phyloP scores from a whole-genome alignment of 2,113 vertebrate genomes.

The Melanotaenia duboulayi region DNA sequence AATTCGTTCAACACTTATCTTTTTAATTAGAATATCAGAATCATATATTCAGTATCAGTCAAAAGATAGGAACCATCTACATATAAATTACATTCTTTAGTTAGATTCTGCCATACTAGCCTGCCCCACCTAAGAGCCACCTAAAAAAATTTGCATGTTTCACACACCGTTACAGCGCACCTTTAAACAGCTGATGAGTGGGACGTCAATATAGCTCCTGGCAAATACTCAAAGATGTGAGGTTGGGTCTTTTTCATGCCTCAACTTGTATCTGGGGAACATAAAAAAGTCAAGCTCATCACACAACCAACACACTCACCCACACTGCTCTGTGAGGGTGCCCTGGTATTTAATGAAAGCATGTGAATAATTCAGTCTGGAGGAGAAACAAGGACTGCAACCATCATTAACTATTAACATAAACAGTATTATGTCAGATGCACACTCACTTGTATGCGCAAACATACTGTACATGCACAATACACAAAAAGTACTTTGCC shows the following conservation, averaged over 20 bases:
- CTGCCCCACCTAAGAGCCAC: neutral
- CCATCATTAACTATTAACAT: constrained; percentile 76
- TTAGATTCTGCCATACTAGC: too few relatives aligned
- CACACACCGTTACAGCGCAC: too few relatives aligned
- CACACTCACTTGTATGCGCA: constrained; percentile 21
- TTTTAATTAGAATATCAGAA: too few relatives aligned
- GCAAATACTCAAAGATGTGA: neutral
- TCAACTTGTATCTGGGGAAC: constrained; percentile 46
- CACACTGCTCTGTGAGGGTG: constrained; percentile 26
- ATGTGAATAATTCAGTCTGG: constrained; percentile 78
- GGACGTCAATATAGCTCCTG: constrained; percentile 36
- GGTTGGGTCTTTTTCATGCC: constrained; percentile 22
- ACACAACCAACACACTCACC: constrained; percentile 26
- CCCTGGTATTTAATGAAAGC: constrained; percentile 71
- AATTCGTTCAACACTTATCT: too few relatives aligned
- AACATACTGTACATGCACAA: constrained; percentile 42
- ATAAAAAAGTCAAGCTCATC: constrained; percentile 30
- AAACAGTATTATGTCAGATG: constrained; percentile 56
- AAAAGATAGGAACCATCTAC: too few relatives aligned
- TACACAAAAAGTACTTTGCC: constrained; percentile 46
- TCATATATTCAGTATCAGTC: too few relatives aligned
- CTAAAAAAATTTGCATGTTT: too few relatives aligned
- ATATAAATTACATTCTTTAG: too few relatives aligned
- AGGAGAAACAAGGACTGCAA: constrained; percentile 54
- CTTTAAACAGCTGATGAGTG: constrained; percentile 1